Base-by-base conservation (phyloP, 1,140 invertebrate genomes). In the Chironomus striatipennis region DNA sequence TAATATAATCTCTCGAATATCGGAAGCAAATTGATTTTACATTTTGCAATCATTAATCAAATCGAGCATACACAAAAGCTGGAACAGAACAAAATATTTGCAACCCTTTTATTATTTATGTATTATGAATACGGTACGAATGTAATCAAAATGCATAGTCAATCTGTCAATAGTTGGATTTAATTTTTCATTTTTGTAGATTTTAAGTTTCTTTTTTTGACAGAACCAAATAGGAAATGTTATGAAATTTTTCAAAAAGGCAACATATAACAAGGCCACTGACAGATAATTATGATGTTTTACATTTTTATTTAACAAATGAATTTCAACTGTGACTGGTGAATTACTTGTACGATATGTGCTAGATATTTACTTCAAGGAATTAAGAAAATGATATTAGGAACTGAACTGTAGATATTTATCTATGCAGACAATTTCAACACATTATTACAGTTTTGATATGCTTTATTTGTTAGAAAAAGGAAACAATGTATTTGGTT, bases 21-120 rank as follows among this genome's bases (percentile, higher is more conserved):
- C 12, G 47, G n/a, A n/a, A 57, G n/a, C 47, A 57, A 57, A 57
- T 57, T 57, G 47, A 57, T 57, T 57, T 57, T 57, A 57, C 47
- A 57, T 57, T 57, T 57, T 57, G n/a, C 10, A 57, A 57, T 57
- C 47, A 57, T 57, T 57, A 57, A 57, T 57, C 47, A 57, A 57
- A n/a, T 57, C 24, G 24, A 34, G 24, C 24, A 34, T 34, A 34
- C 24, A 34, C 24, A 34, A 34, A 34, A 5, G 24, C 24, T 34
- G 24, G 5, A 34, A 5, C 2, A 34, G 5, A 34, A 5, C 24
- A 34, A 34, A 34, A 34, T 34, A 34, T 34, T 34, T 34, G 24
- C 24, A 34, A 34, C 24, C 24, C 24, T 34, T 34, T 34, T n/a
- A n/a, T n/a, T n/a, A n/a, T n/a, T 34, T 34, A 34, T 34, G 1